Conservation (phyloP, 2,797 vertebrate species). For the Merluccius polli region DNA sequence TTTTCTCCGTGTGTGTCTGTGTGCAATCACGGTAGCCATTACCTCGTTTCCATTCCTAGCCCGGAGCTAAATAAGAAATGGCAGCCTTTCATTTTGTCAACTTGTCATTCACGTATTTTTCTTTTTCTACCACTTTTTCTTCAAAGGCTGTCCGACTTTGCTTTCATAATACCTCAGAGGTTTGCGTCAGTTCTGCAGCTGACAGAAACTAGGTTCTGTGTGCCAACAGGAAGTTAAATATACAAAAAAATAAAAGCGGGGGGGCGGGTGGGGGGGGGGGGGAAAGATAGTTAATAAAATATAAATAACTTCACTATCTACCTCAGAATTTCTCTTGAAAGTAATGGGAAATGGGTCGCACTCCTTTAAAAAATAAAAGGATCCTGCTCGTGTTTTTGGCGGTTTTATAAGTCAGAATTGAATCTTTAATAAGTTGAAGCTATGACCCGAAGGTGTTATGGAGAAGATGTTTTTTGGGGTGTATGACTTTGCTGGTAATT, state of each 20-base stretch:
- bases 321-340: constrained; percentile 41
- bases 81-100: constrained; percentile 72
- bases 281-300: constrained; percentile 47
- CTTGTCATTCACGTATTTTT: constrained; percentile 67
- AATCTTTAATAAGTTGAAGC: constrained; percentile 33
- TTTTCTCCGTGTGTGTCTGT: constrained; percentile 7
- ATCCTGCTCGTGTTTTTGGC: constrained; percentile 32
- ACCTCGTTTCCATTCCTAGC: constrained; percentile 54
- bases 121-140: constrained; percentile 28
- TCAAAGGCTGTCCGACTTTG: constrained; percentile 53
- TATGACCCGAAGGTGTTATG: constrained; percentile 42
- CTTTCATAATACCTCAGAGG: constrained; percentile 59
- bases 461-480: constrained; percentile 19
- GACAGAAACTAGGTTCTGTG: constrained; percentile 56
- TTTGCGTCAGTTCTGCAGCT: constrained; percentile 46
- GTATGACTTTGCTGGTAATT: too few relatives aligned
- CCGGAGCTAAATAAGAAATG: constrained; percentile 63
- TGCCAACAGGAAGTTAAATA: constrained; percentile 43
- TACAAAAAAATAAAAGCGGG: too few relatives aligned
- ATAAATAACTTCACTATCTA: constrained; percentile 42
- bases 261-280: too few relatives aligned
- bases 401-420: constrained; percentile 12
- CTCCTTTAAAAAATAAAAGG: neutral
- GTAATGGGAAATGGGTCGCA: constrained; percentile 29
- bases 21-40: constrained; percentile 50